Evolutionary conservation across 2,113 vertebrate species (phyloP).

Genomic region (Tragelaphus imberbis): DNA sequence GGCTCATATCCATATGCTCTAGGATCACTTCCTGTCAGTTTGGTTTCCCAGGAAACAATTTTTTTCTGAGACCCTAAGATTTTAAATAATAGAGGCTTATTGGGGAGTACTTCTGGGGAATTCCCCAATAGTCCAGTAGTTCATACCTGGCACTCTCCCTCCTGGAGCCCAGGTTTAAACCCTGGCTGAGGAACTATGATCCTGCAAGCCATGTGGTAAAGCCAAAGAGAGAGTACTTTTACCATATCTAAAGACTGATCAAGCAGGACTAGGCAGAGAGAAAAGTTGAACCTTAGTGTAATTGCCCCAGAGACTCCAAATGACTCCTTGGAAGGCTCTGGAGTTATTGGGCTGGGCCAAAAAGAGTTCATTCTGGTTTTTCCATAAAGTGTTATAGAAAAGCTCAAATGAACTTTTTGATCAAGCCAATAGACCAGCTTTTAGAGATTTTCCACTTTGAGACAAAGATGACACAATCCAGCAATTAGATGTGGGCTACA

Average conservation of each 20-base stretch:
- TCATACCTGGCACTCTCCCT: rapidly evolving
- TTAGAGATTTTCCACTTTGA: neutral
- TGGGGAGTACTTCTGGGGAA: neutral
- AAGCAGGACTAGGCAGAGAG: neutral
- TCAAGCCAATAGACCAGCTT: neutral
- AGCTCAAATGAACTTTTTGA: neutral
- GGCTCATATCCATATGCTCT: neutral
- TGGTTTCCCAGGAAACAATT: neutral
- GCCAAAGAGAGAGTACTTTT: neutral
- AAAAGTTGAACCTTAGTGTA: neutral
- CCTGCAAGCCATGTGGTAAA: neutral
- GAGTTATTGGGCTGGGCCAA: neutral
- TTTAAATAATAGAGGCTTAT: neutral
- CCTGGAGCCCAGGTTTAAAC: rapidly evolving
- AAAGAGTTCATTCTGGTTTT: neutral
- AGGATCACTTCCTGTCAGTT: neutral
- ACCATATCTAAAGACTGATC: neutral
- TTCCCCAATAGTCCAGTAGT: neutral
- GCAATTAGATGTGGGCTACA: neutral
- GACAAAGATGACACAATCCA: neutral
- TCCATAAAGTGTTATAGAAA: neutral
- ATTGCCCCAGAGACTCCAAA: neutral
- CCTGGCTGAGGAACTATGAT: neutral
- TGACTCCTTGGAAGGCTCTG: neutral
- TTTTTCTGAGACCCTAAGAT: neutral